A percentile compares a stretch with the other conserved stretches of the same genome.
Conservation (phyloP, 35 echinoderm and acorn worm genomes). For the Patiria miniata region DNA sequence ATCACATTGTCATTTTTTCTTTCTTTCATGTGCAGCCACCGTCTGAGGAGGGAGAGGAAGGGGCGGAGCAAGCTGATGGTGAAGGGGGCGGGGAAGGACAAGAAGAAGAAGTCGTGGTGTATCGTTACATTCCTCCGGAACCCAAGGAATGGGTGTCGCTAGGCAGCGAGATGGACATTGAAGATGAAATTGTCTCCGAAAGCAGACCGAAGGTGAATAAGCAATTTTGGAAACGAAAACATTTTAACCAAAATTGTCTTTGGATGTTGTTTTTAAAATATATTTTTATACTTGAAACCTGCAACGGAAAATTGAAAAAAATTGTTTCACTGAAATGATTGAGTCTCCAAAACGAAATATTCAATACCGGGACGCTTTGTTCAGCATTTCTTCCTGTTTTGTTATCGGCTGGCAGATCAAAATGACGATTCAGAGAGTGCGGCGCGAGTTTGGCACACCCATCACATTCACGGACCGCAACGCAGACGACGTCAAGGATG, state of each 20-base stretch:
- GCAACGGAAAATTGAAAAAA: too few relatives aligned
- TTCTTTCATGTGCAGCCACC: conserved; percentile 16
- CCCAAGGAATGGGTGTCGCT: conserved; percentile 90
- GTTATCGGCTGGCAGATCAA: conserved; percentile 31
- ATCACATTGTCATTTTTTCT: too few relatives aligned
- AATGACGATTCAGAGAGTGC: conserved; percentile 70
- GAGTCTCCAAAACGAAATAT: not conserved
- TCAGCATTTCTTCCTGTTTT: not conserved
- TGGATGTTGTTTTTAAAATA: too few relatives aligned
- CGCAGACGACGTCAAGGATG: conserved; percentile 96
- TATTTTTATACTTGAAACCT: too few relatives aligned
- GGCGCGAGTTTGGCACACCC: conserved; percentile 87
- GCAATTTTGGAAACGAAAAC: too few relatives aligned
- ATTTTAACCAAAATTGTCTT: too few relatives aligned
- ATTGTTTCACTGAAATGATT: not conserved
- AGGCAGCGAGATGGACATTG: conserved; percentile 88
- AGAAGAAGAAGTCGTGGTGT: conserved; percentile 68
- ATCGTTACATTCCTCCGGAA: conserved; percentile 86
- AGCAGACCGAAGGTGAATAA: conserved; percentile 62
- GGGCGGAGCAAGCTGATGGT: not conserved
- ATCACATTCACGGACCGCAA: conserved; percentile 77
- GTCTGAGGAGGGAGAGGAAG: conserved; percentile 58
- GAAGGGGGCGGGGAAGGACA: conserved; percentile 47
- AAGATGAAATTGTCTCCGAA: conserved; percentile 76
- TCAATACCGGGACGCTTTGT: not conserved